Evolutionary conservation across 2,797 vertebrate species (phyloP), one percentile per base, ranked within the genome.

Genomic region (Anas bahamensis): DNA sequence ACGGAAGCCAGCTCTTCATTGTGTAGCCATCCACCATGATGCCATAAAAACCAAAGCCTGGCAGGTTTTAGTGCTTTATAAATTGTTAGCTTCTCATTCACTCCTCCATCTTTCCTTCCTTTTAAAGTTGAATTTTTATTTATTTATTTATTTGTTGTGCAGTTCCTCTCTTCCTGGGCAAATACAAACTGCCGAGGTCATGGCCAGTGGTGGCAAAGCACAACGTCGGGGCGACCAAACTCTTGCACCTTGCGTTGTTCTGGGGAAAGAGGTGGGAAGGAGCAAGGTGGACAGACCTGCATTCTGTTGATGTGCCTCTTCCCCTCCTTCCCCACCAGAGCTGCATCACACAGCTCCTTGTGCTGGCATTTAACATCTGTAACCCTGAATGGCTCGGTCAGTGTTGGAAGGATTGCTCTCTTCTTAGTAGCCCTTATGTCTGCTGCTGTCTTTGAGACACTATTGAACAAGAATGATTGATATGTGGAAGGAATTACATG

Each of bases 11-110:
- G 71, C 28, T 84, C 88, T 88, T 82, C 77, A 88, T 70, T 95
- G 72, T 96, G 81, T 71, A 91, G 56, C 66, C 66, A 64, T 93
- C 42, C 60, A 83, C 89, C 76, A 76, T 5, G 14, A 88, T 81
- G 73, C 84, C 64, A 63, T 90, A 72, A 95, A 95, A 90, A 37
- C 79, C 75, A 81, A 80, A 85, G 78, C 84, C 39, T 83, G 46
- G n/a, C 12, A 9, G 56, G 42, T 85, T 92, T 89, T 87, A 57
- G 48, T 41, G 52, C 33, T 78, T 63, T 52, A 85, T 44, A 74
- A 92, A 90, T 72, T 41, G 56, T 63, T 93, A 11, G 14, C 68
- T 95, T 90, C 82, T 87, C 70, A 83, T 93, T 66, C 55, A 63
- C 44, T 90, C 81, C 91, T 95, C 81, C 76, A 65, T 87, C 69